phyloP scores from a whole-genome alignment of 2,888 invertebrate species.

The Schrankia costaestrigalis region DNA sequence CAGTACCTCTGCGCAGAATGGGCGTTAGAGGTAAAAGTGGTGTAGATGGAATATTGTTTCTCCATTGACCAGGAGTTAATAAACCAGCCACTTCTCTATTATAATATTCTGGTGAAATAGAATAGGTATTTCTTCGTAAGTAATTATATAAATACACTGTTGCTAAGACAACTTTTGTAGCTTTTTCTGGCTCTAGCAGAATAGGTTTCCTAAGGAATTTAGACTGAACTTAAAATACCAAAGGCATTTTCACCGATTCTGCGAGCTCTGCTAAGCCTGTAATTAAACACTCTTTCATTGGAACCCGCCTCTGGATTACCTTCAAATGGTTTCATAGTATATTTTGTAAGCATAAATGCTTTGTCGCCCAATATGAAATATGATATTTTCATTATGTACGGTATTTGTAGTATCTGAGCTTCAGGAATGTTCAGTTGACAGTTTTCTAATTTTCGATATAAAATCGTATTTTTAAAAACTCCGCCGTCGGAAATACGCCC shows the following conservation, averaged over 20 bases:
- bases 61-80: conserved; percentile 12
- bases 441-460: conserved; percentile 19
- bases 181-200: conserved; percentile 15
- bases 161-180: conserved; percentile 16
- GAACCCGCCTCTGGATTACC: conserved; percentile 13
- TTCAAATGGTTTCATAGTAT: conserved; percentile 19
- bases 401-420: conserved; percentile 26
- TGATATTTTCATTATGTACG: conserved; percentile 9
- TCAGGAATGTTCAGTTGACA: conserved; percentile 17
- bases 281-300: conserved; percentile 27
- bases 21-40: conserved; percentile 11
- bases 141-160: conserved; percentile 22
- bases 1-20: conserved; percentile 12
- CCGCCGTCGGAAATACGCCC: conserved; percentile 26
- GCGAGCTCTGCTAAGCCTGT: conserved; percentile 22
- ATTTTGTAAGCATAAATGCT: conserved; percentile 12
- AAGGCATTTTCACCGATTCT: conserved; percentile 23
- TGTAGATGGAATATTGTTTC: conserved; percentile 10
- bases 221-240: conserved; percentile 16
- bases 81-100: conserved; percentile 15
- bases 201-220: conserved; percentile 16
- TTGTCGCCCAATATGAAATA: conserved; percentile 16
- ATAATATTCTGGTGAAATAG: conserved; percentile 15
- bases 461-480: conserved; percentile 25
- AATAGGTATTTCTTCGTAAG: conserved; percentile 13